Base-by-base conservation (phyloP, 2,797 vertebrate species). In the Sebastes goodei region DNA sequence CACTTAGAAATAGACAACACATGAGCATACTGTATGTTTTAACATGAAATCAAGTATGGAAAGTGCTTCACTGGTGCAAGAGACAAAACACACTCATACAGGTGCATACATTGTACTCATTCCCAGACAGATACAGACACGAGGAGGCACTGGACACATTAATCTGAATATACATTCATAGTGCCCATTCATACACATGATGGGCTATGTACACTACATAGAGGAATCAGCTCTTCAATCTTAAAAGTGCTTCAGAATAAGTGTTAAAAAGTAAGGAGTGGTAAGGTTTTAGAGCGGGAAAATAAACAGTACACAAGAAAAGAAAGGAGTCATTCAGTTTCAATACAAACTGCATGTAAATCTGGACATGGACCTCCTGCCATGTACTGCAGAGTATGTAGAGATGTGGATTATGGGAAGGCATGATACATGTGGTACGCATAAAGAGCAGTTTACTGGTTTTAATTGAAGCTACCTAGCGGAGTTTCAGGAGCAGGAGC, bases 141-240 rank as follows among this genome's bases (percentile, higher is more conserved):
- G 62, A 86, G 67, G 84, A 83, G 88, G 86, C 86, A 90, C 78
- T 59, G 49, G 59, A 86, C 74, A 83, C 74, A 77, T 15, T 65
- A 23, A 68, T 81, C 10, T 76, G 32, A 60, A 65, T 67, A 74
- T 83, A 93, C 88, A 93, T 90, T 94, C 90, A 82, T 60, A 46
- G 67, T 23, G 73, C 38, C 69, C 82, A 53, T 83, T 71, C 60
- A 65, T 30, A 84, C 29, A 78, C 23, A 78, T 46, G 33, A 56
- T 59, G 71, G 70, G 60, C 62, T 70, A 71, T 62, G n/a, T 52
- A 87, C 64, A 71, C 38, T 35, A 80, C 29, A 67, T 12, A 71
- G 38, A 20, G 32, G 38, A 35, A 49, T 65, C 30, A 15, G 57
- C 11, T 49, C 46, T 59, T 11, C 10, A 59, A 83, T 82, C 20